Evolutionary conservation across 2,113 vertebrate genomes (phyloP).

Genomic region (Thermophis baileyi): DNA sequence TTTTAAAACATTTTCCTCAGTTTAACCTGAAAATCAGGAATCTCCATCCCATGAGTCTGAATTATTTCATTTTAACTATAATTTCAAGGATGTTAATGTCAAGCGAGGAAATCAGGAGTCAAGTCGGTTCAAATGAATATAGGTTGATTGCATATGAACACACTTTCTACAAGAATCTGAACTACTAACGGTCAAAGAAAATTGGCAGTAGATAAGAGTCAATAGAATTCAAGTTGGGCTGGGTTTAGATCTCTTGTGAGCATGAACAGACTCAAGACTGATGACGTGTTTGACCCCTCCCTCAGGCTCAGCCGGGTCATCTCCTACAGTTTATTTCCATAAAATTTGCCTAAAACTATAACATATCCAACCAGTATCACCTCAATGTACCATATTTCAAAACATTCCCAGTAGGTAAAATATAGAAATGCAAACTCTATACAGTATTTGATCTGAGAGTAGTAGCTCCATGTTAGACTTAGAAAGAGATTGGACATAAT

Average conservation of each 20-base stretch:
- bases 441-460: constrained; percentile 95
- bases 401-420: constrained; percentile 64
- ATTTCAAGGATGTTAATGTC: constrained; percentile 53
- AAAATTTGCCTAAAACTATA: constrained; percentile 72
- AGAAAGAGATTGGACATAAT: constrained; percentile 93
- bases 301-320: not conserved
- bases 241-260: not conserved
- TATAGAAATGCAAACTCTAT: constrained; percentile 84
- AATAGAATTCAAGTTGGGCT: not conserved
- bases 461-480: constrained; percentile 87
- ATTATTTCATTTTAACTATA: constrained; percentile 63
- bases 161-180: not conserved
- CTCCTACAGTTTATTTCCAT: constrained; percentile 56
- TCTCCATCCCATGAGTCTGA: constrained; percentile 65
- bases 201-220: not conserved
- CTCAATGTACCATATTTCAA: constrained; percentile 49
- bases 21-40: constrained; percentile 68
- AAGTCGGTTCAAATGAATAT: not conserved
- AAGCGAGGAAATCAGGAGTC: not conserved
- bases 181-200: not conserved
- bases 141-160: not conserved
- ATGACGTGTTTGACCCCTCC: not conserved
- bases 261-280: not conserved
- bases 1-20: constrained; percentile 75
- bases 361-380: constrained; percentile 53